Percentiles rank a stretch among this genome's conserved stretches.
Conservation (phyloP, 2,888 invertebrate species). For the Leptinotarsa juncta region DNA sequence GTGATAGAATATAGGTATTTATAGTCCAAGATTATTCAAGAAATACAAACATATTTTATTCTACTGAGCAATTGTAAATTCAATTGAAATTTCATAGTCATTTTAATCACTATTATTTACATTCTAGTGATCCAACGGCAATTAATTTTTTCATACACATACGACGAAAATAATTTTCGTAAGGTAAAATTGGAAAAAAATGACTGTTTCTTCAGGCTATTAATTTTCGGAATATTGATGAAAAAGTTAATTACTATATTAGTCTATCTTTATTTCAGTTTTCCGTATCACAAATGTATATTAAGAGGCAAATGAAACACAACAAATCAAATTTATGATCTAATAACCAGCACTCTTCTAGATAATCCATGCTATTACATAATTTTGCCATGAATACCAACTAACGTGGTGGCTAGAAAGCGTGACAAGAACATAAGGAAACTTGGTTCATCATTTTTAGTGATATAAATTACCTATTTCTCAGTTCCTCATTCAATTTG, state of each 20-base stretch:
- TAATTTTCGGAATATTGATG: neutral
- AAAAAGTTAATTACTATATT: neutral
- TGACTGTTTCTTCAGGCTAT: too few relatives aligned
- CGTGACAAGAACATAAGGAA: slow-evolving; percentile 24
- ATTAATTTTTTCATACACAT: too few relatives aligned
- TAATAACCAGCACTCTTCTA: neutral
- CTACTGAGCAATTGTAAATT: too few relatives aligned
- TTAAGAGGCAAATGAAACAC: neutral
- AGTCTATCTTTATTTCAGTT: neutral
- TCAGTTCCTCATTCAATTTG: slow-evolving; percentile 11
- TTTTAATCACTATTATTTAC: too few relatives aligned
- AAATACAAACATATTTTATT: too few relatives aligned
- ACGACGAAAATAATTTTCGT: too few relatives aligned
- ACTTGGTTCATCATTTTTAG: slow-evolving; percentile 20
- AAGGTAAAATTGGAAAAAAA: too few relatives aligned
- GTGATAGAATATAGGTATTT: too few relatives aligned
- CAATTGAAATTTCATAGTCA: too few relatives aligned
- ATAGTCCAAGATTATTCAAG: too few relatives aligned
- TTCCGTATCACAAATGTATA: neutral
- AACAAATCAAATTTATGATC: neutral
- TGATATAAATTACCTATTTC: slow-evolving; percentile 17
- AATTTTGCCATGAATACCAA: slow-evolving; percentile 12
- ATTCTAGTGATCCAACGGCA: too few relatives aligned
- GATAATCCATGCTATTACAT: slow-evolving; percentile 15
- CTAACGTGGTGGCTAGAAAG: slow-evolving; percentile 21